Base-by-base conservation (phyloP, 2,797 vertebrate species). In the Hippocampus kuda region DNA sequence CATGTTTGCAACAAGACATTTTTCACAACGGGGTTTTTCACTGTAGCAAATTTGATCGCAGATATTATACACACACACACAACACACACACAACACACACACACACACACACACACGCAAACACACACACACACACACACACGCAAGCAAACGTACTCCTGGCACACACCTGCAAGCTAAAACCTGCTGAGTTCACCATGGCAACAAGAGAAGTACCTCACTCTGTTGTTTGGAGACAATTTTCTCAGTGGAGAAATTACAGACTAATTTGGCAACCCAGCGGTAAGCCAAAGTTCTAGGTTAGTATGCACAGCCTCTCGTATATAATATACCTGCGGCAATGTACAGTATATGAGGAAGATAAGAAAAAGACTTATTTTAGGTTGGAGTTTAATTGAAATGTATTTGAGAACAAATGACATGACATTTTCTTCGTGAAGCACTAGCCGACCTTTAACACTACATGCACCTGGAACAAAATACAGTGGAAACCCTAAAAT, bases 111-210 rank as follows among this genome's bases (percentile, higher is more conserved):
- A 63, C 38, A 59, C 9, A 12, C 42, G 4, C 30, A 30, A 3
- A 34, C 34, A 34, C 34, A 34, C 56, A 63, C 38, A 60, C 16
- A 18, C 48, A 41, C n/a, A 65, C 27, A 30, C 16, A 41, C 16
- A 49, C 12, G 7, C 62, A 54, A 51, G 34, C 26, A 60, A 60
- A 59, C n/a, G 64, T 64, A 67, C 41, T 72, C 27, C 22, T 38
- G 12, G 48, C 66, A 73, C 42, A 76, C 67, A 81, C 70, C 64
- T 71, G 57, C 69, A 2, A 41, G 64, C 59, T 73, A 13, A 69
- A 61, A 76, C 76, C 66, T 77, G 76, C 74, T 61, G 67, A 73
- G 65, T 80, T 86, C 77, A 79, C 81, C 83, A 86, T 86, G 77
- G 80, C 80, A 86, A 84, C 80, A 48, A 81, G 72, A 75, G 66